A percentile compares a stretch with the other conserved stretches of the same genome.
Conservation (phyloP, 2,797 vertebrate genomes). For the Leptatherina wallacei region DNA sequence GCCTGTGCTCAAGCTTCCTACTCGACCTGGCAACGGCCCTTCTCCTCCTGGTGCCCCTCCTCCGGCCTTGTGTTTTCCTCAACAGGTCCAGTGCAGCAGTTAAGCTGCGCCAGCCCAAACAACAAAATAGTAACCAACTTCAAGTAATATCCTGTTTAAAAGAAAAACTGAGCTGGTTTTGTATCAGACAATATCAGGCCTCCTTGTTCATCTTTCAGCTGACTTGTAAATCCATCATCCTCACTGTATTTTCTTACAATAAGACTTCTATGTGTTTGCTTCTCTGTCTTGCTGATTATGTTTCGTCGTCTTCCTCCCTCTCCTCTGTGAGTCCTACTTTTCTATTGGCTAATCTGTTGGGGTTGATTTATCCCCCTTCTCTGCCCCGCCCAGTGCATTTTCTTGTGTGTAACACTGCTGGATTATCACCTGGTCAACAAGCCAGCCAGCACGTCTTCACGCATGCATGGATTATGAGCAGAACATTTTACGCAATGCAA, state of each 20-base stretch:
- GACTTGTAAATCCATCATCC: slow-evolving; percentile 7
- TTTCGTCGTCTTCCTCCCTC: slow-evolving; percentile 24
- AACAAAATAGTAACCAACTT: slow-evolving; percentile 31
- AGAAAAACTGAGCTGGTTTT: slow-evolving; percentile 17
- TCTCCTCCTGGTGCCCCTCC: slow-evolving; percentile 62
- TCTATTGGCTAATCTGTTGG: slow-evolving; percentile 77
- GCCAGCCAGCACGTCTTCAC: slow-evolving; percentile 29
- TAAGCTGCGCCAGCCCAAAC: slow-evolving; percentile 24
- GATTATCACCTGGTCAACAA: slow-evolving; percentile 63
- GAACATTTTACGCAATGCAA: slow-evolving; percentile 46
- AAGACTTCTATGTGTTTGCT: neutral
- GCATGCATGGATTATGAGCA: slow-evolving; percentile 59
- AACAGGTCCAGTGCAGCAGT: slow-evolving; percentile 77
- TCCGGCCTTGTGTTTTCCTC: slow-evolving; percentile 72
- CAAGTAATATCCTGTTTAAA: neutral
- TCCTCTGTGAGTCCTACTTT: slow-evolving; percentile 31
- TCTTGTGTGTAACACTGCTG: slow-evolving; percentile 27
- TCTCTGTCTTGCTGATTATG: neutral
- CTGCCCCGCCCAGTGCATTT: slow-evolving; percentile 38
- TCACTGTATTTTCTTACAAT: neutral
- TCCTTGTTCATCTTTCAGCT: slow-evolving; percentile 20
- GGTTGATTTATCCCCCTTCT: slow-evolving; percentile 67
- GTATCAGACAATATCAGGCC: slow-evolving; percentile 2
- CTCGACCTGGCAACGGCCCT: slow-evolving; percentile 55
- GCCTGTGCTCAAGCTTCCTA: slow-evolving; percentile 69